Base-by-base conservation (phyloP, 1,140 invertebrate species). In the Melitaea cinxia region DNA sequence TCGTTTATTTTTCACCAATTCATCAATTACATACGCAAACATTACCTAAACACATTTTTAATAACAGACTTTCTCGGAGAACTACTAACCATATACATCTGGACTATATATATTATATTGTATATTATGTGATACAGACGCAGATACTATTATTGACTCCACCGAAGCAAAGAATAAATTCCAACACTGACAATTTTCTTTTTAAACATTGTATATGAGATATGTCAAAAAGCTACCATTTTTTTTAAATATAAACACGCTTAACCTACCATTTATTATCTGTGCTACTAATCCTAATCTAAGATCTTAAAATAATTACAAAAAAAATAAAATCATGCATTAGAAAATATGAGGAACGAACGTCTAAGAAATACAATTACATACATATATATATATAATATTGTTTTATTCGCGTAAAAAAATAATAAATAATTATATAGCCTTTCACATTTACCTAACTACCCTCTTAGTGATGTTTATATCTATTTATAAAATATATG, bases 1-100 rank as follows among this genome's bases (percentile, higher is more conserved):
- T 82, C 64, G 70, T 83, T 83, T 81, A 78, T 77, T 81, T 81
- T 70, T 47, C 72, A 80, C 73, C 73, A 77, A 81, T 74, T 73
- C 50, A 76, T 76, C 77, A 77, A 74, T 71, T 75, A 83, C 77
- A 83, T 77, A 70, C 68, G 73, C 73, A 75, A 75, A 69, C 73
- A 65, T 72, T 65, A 70, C 54, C 68, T 73, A 70, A 73, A 59
- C 64, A 66, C 64, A 66, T 60, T 54, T n/a, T 47, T 45, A 47
- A 66, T 42, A 60, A 60, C 61, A 68, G 30, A 56, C 35, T 50
- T 52, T 24, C 39, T 47, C 50, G 28, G 39, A 55, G 49, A 60
- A 53, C 6, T 23, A 42, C 56, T 66, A n/a, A 66, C 64, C 42
- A 52, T 65, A 49, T 57, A 53, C 30, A 47, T n/a, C 26, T 55